Evolutionary conservation across 2,797 vertebrate species (phyloP).

Genomic region (Xiphophorus birchmanni): DNA sequence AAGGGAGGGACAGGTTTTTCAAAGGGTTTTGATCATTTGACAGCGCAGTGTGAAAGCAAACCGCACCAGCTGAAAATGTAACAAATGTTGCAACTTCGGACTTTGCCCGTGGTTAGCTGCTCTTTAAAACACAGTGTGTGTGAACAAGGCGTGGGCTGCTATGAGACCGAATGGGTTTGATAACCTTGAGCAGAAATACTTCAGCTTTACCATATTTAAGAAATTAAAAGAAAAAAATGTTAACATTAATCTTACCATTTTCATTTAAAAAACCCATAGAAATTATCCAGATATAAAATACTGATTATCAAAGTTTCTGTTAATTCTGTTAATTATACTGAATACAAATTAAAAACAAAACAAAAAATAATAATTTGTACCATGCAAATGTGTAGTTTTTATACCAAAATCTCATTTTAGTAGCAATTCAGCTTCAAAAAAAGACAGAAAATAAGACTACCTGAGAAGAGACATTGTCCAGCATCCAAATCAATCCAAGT

Average conservation of each 20-base stretch:
- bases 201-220: no score
- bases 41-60: no score
- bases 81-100: not conserved
- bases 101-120: not conserved
- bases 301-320: not conserved
- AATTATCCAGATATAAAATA: not conserved
- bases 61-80: no score
- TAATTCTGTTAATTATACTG: not conserved
- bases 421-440: not conserved
- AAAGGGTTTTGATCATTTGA: no score
- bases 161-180: not conserved
- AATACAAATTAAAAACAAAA: not conserved
- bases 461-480: constrained; percentile 39
- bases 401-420: not conserved
- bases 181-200: no score
- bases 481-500: constrained; percentile 23
- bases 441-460: constrained; percentile 41
- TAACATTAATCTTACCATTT: not conserved
- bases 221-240: not conserved
- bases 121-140: constrained; percentile 1
- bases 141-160: not conserved
- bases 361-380: not conserved
- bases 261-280: no score
- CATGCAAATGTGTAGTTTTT: not conserved
- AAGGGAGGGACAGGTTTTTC: no score